phyloP scores from a whole-genome alignment of 53 echinoderm and acorn worm genomes.

The Hippasteria phrygiana region DNA sequence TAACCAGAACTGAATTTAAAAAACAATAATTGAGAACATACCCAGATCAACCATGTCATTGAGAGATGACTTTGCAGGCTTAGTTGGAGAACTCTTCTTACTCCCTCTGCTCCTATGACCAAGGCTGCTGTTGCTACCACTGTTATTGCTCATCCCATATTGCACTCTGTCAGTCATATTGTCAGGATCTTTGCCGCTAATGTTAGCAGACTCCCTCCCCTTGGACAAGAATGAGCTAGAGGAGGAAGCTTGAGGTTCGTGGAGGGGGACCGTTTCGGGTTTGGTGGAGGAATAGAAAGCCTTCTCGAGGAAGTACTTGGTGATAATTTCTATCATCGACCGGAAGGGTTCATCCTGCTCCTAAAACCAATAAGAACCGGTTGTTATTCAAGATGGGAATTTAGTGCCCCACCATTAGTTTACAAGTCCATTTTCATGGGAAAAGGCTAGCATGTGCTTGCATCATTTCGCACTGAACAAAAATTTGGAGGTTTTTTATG shows the following conservation, averaged over 20 bases:
- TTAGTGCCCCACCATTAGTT: too few relatives aligned
- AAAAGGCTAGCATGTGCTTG: too few relatives aligned
- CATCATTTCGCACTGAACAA: too few relatives aligned
- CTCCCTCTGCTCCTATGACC: constrained; percentile 48
- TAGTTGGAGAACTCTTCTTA: constrained; percentile 30
- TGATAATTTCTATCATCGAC: constrained; percentile 94
- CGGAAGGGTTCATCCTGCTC: constrained; percentile 84
- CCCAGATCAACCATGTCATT: constrained; percentile 39
- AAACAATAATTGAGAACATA: constrained; percentile 28
- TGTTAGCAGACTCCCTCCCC: not conserved
- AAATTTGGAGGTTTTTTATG: too few relatives aligned
- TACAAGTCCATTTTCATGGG: too few relatives aligned
- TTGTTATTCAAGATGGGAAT: too few relatives aligned
- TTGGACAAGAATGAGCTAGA: not conserved
- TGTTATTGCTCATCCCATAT: constrained; percentile 19
- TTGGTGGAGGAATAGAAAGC: constrained; percentile 11
- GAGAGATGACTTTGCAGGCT: constrained; percentile 22
- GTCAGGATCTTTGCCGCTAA: not conserved
- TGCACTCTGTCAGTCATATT: not conserved
- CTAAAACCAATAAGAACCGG: too few relatives aligned
- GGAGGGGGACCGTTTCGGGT: constrained; percentile 37
- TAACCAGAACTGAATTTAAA: too few relatives aligned
- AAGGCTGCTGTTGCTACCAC: constrained; percentile 22
- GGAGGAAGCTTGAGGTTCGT: not conserved
- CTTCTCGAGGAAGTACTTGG: constrained; percentile 83